Evolutionary conservation across 2,797 vertebrate genomes (phyloP).

Genomic region (Danio albolineatus): DNA sequence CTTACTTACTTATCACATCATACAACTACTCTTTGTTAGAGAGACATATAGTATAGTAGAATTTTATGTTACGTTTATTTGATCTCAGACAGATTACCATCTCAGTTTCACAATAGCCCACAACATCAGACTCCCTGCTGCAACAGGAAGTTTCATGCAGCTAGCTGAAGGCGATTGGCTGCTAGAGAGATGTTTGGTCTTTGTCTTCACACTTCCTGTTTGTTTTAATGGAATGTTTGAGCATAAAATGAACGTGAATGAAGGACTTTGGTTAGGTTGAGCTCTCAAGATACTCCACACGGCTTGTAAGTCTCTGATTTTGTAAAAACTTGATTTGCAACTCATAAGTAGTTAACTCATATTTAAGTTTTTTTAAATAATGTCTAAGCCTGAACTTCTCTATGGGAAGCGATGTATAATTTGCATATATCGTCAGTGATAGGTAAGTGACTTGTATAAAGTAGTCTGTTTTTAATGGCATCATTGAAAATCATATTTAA

Average conservation of each 20-base stretch:
- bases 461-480: too few relatives aligned
- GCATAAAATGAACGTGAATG: neutral
- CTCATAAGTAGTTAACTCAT: too few relatives aligned
- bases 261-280: slow-evolving; percentile 2
- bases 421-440: too few relatives aligned
- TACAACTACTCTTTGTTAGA: neutral
- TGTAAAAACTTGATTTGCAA: too few relatives aligned
- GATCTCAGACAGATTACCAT: slow-evolving; percentile 6
- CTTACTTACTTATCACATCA: too few relatives aligned
- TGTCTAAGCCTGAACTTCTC: too few relatives aligned
- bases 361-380: too few relatives aligned
- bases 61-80: neutral
- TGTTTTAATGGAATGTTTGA: slow-evolving; percentile 7
- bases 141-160: slow-evolving; percentile 25
- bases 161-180: slow-evolving; percentile 25
- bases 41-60: neutral
- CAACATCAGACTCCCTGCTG: neutral
- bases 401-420: too few relatives aligned
- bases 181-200: neutral
- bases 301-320: neutral
- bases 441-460: too few relatives aligned
- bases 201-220: neutral
- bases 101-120: slow-evolving; percentile 23
- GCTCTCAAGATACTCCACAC: neutral
- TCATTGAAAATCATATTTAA: too few relatives aligned